Percentiles rank a stretch among this genome's conserved stretches.
Conservation (phyloP, 2,888 invertebrate genomes). For the Lasioglossum morio region DNA sequence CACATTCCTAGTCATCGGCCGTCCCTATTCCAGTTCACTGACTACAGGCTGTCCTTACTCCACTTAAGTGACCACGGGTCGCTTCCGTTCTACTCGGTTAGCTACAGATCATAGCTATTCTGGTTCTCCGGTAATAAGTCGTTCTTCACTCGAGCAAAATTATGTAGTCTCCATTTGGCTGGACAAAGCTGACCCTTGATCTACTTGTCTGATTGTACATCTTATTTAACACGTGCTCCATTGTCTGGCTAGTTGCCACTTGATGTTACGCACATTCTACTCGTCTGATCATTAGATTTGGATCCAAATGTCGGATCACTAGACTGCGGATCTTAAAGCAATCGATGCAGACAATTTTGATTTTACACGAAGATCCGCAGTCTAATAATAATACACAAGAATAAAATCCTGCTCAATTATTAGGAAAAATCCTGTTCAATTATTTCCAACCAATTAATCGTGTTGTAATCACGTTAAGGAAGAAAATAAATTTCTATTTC, state of each 20-base stretch:
- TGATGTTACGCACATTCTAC: neutral
- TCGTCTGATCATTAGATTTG: neutral
- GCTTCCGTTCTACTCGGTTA: neutral
- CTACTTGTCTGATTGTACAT: neutral
- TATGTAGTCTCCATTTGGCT: neutral
- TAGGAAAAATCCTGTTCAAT: too few relatives aligned
- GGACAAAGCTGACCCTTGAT: neutral
- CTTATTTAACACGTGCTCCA: neutral
- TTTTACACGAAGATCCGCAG: too few relatives aligned
- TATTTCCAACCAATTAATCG: too few relatives aligned
- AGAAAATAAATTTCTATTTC: too few relatives aligned
- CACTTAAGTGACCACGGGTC: neutral
- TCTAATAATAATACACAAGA: too few relatives aligned
- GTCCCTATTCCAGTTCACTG: neutral
- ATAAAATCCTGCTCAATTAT: too few relatives aligned
- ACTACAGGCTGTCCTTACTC: conserved; percentile 6
- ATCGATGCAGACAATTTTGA: too few relatives aligned
- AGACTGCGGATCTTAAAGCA: too few relatives aligned
- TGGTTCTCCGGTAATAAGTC: neutral
- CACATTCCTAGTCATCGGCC: conserved; percentile 7
- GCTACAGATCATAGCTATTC: neutral
- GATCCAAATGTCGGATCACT: too few relatives aligned
- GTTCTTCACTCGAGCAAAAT: neutral
- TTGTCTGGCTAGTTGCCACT: neutral
- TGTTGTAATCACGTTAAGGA: too few relatives aligned